phyloP scores from a whole-genome alignment of 2,797 vertebrate species.

The Clarias fuscus region DNA sequence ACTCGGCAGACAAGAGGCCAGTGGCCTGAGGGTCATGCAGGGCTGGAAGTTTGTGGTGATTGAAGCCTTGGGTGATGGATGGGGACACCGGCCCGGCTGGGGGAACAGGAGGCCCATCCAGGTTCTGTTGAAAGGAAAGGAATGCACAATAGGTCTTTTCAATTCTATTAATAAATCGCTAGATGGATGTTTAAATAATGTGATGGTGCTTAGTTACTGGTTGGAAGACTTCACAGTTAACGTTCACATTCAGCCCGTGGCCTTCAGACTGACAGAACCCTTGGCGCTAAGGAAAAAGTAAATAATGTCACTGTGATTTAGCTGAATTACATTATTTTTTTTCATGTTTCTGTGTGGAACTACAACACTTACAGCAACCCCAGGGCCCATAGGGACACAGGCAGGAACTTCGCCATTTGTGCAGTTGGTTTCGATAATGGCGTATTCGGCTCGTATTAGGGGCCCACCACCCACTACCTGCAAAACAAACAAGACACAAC shows the following conservation, averaged over 20 bases:
- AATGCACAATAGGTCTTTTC: background rate
- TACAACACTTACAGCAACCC: conserved; percentile 66
- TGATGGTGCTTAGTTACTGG: conserved; percentile 60
- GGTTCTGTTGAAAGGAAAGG: conserved; percentile 32
- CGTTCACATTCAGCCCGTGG: background rate
- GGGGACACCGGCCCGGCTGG: conserved; percentile 37
- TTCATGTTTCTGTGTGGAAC: background rate
- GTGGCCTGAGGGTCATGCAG: conserved; percentile 62
- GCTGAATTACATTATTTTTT: background rate
- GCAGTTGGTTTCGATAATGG: conserved; percentile 72
- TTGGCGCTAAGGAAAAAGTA: conserved; percentile 57
- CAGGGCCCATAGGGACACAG: conserved; percentile 61
- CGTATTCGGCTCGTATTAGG: conserved; percentile 66
- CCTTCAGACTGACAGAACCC: conserved; percentile 70
- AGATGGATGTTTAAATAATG: background rate
- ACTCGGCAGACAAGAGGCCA: conserved; percentile 62
- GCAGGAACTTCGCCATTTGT: conserved; percentile 48
- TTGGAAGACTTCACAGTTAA: conserved; percentile 70
- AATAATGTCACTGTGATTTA: background rate
- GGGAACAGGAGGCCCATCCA: conserved; percentile 41
- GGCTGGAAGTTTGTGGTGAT: conserved; percentile 69
- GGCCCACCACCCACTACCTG: conserved; percentile 64
- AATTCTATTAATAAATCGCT: background rate
- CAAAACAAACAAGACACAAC: conserved; percentile 23
- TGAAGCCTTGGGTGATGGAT: conserved; percentile 58